Evolutionary conservation across 2,888 invertebrate genomes (phyloP), one percentile per base, ranked within the genome.

Genomic region (Cryptocephalus moraei): DNA sequence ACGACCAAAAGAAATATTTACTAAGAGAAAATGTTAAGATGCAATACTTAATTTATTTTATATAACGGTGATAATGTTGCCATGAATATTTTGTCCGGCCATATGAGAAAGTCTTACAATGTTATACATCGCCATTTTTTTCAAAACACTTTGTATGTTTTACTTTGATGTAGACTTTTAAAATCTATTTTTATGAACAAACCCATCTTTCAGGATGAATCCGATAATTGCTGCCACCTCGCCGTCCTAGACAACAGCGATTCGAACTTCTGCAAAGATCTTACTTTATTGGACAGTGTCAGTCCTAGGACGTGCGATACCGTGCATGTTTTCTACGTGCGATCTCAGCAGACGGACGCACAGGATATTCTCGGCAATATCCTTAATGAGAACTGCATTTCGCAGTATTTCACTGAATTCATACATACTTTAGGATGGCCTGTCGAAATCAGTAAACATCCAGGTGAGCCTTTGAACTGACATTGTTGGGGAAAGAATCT

Each of bases 321-420:
- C 0, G 91, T 90, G 52, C 93, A 95, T 69, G 80, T 96, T 56
- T 93, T 95, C 74, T 96, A 94, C 65, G 92, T 91, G 2, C 86
- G 87, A 67, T 81, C 88, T 10, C 92, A 91, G 0, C 94, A 94
- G 70, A 80, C 80, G 43, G 72, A 72, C 51, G 81, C 86, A 0
- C 74, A 77, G 9, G 88, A 93, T 58, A 92, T 97, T 54, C 78
- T 97, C 10, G 74, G 75, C 45, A 91, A 91, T 73, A 82, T 86
- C 63, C 45, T 53, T 6, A 57, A 56, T 44, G 79, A 69, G 41
- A 70, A 73, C 9, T 73, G 73, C 41, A 69, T 77, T 22, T 75
- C 75, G 1, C 61, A 72, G 4, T 71, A 74, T 49, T 82, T 79
- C 62, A 62, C 76, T 49, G 75, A 77, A 57, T 78, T 80, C 65